Conservation (phyloP, 2,113 vertebrate species). For the Acrocephalus arundinaceus region DNA sequence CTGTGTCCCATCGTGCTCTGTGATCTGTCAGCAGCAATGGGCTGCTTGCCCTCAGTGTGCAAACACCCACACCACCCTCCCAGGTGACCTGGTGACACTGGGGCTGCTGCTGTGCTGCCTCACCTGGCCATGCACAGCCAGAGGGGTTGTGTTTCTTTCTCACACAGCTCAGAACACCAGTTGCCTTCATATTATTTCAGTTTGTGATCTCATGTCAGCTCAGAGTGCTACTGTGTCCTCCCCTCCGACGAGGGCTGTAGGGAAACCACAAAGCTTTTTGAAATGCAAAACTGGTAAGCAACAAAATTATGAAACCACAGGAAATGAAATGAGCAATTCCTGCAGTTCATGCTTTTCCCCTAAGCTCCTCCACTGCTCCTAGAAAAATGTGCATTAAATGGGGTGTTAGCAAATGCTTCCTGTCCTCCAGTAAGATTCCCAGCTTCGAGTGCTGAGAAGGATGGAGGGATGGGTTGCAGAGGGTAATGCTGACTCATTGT, state of each 20-base stretch:
- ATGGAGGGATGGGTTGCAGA: neutral
- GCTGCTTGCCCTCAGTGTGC: rapidly evolving
- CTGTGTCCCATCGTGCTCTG: neutral
- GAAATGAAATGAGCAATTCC: constrained; percentile 51
- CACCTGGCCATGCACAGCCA: neutral
- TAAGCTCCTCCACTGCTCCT: neutral
- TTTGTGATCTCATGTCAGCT: constrained; percentile 18
- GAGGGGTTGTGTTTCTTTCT: neutral
- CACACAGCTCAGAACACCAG: neutral
- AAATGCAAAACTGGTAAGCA: constrained; percentile 43
- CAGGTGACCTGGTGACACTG: neutral
- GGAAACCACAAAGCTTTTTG: constrained; percentile 61
- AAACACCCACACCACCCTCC: neutral
- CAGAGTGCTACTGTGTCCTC: constrained; percentile 36
- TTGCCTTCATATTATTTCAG: neutral
- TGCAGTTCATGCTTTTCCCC: neutral
- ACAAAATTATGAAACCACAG: constrained; percentile 52
- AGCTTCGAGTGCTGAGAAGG: neutral
- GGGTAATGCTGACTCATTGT: neutral
- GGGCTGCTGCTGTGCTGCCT: neutral
- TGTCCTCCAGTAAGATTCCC: constrained; percentile 16
- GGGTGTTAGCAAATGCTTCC: neutral
- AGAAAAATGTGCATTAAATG: constrained; percentile 25
- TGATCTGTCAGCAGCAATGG: neutral
- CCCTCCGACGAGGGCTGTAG: constrained; percentile 22